Evolutionary conservation across 2,113 vertebrate species (phyloP), one percentile per base, ranked within the genome.

Genomic region (Seriola dumerili): DNA sequence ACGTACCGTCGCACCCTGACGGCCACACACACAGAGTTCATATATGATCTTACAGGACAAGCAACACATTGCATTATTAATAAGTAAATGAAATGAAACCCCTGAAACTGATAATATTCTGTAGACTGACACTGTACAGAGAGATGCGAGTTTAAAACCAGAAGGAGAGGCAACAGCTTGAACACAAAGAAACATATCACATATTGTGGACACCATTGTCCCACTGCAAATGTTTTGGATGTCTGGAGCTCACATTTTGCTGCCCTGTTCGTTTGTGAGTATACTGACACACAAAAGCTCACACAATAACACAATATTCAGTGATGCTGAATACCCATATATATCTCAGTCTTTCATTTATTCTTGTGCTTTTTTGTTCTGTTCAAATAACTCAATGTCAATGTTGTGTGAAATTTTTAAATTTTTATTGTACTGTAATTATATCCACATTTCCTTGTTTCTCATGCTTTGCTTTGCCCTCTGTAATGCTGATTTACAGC

Each of bases 1-100:
- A 63, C 97, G 96, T 61, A 99, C 98, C 8, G 97, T 99, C 34
- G 97, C 97, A 58, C 98, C 98, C 98, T 99, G 88, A 83, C 55
- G 38, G 40, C 21, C 80, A 54, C 11, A 84, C 17, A 74, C 4
- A 58, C 42, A 78, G 2, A 76, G 11, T 36, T 66, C 21, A 42
- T 11, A 48, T 8, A 32, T 19, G 32, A 70, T 29, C 25, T 64
- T 50, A 52, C 57, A 54, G 55, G n/a, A 69, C 38, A 44, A 48
- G 4, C 10, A 67, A 46, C 38, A 61, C 5, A 29, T 17, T 23
- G 12, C 25, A 67, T 44, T 55, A 82, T 44, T 7, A n/a, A 42
- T 16, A 44, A 16, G 46, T 54, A 63, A 32, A 54, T 6, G 1
- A 50, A 54, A 70, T 9, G 5, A 21, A n/a, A 34, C 61, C 36